Percentiles rank a stretch among this genome's conserved stretches.
Conservation (phyloP, 2,797 vertebrate species). For the Molossus molossus region DNA sequence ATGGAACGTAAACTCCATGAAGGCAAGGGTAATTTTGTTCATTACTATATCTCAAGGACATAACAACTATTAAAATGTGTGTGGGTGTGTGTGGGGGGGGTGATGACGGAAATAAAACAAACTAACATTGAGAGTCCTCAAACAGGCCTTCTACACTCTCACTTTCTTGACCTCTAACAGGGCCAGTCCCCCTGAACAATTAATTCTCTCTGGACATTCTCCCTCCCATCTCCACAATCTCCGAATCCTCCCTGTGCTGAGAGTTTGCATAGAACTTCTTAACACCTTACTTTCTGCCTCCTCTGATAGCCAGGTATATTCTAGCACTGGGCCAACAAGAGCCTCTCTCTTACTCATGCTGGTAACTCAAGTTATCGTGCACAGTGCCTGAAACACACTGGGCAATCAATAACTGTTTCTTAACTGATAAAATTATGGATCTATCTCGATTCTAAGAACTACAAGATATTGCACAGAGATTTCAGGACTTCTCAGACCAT, state of each 20-base stretch:
- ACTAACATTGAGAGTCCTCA: background rate
- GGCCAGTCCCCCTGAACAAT: background rate
- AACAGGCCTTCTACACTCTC: background rate
- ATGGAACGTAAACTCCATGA: slow-evolving; percentile 13
- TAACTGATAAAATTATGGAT: background rate
- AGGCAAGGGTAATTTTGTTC: background rate
- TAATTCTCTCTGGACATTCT: background rate
- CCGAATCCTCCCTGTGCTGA: background rate
- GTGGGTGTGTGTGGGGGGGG: background rate
- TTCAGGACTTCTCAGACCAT: background rate
- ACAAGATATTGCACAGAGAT: background rate
- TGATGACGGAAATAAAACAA: slow-evolving; percentile 6
- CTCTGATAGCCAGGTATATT: background rate
- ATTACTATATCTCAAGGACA: background rate
- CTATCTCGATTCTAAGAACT: slow-evolving; percentile 25
- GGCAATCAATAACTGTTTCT: background rate
- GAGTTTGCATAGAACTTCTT: background rate
- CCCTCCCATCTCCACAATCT: background rate
- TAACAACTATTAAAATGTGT: background rate
- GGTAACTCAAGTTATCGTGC: background rate
- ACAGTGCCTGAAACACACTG: background rate
- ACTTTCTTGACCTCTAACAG: background rate
- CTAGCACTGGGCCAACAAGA: background rate
- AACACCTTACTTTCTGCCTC: background rate
- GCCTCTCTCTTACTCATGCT: background rate